These are phyloP conservation scores for Myotis vivesi DNA, from an alignment of 2,797 vertebrate species.

Conservation along the genomic window DNA sequence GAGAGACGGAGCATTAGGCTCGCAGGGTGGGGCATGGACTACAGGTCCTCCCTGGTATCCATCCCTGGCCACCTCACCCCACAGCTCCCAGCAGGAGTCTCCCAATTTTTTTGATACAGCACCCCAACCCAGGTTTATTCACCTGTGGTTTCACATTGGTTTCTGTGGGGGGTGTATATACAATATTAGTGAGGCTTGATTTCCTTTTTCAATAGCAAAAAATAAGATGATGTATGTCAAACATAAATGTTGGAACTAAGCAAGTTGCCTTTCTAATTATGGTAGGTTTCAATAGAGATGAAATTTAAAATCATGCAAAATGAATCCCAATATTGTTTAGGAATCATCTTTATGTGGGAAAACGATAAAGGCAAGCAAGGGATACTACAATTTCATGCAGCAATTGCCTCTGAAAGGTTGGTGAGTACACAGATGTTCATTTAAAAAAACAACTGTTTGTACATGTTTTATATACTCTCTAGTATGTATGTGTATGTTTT, in stretches of 20 bases:
- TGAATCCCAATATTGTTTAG: not conserved
- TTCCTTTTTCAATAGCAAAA: not conserved
- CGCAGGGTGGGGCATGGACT: not conserved
- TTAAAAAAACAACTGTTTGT: not conserved
- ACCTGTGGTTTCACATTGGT: not conserved
- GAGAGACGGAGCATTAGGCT: constrained; percentile 30
- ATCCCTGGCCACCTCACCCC: not conserved
- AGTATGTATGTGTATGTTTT: not conserved
- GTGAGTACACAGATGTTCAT: not conserved
- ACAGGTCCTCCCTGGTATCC: not conserved
- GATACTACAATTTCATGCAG: not conserved
- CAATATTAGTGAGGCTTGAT: not conserved
- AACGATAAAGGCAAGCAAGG: not conserved
- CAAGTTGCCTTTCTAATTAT: not conserved
- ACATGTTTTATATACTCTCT: not conserved
- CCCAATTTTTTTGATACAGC: not conserved
- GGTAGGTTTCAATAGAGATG: not conserved
- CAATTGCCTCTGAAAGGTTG: not conserved
- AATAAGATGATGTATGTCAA: not conserved
- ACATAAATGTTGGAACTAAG: not conserved
- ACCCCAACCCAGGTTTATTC: not conserved
- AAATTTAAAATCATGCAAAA: not conserved
- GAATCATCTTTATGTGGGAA: not conserved
- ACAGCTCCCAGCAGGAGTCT: not conserved
- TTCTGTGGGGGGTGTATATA: no score